Evolutionary conservation across 2,888 invertebrate species (phyloP).

Genomic region (Hydriomena furcata): DNA sequence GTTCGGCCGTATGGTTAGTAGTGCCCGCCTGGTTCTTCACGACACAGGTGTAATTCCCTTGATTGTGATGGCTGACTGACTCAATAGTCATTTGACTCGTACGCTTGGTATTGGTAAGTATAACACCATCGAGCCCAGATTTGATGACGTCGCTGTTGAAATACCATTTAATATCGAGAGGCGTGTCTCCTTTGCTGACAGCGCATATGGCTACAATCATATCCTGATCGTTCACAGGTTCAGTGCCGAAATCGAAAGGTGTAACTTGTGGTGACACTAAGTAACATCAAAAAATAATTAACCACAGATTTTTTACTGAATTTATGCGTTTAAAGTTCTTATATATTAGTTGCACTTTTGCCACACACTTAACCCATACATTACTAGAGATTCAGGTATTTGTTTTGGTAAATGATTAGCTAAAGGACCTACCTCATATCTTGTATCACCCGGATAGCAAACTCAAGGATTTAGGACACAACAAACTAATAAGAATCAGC

Average conservation of each 20-base stretch:
- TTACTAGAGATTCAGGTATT: background rate
- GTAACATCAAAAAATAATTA: constrained; percentile 31
- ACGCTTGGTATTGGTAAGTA: constrained; percentile 81
- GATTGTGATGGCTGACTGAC: constrained; percentile 83
- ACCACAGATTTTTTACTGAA: background rate
- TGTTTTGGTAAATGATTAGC: background rate
- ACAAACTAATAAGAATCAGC: constrained; percentile 29
- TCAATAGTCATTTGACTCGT: constrained; percentile 86
- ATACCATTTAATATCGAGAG: constrained; percentile 89
- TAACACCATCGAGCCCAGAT: constrained; percentile 79
- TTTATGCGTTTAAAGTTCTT: background rate
- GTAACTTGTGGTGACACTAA: constrained; percentile 88
- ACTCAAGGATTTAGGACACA: constrained; percentile 18
- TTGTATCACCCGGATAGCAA: background rate
- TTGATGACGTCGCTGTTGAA: constrained; percentile 72
- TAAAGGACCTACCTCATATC: background rate
- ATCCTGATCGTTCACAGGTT: constrained; percentile 87
- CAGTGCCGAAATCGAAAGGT: constrained; percentile 88
- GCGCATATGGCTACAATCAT: constrained; percentile 88
- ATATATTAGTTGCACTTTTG: constrained; percentile 19
- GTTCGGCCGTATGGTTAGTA: constrained; percentile 79
- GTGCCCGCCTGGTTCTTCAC: constrained; percentile 84
- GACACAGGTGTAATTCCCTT: constrained; percentile 85
- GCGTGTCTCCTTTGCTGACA: constrained; percentile 90
- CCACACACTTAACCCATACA: constrained; percentile 33